Evolutionary conservation across 2,888 invertebrate genomes (phyloP).

Genomic region (Herminia tarsipennalis): DNA sequence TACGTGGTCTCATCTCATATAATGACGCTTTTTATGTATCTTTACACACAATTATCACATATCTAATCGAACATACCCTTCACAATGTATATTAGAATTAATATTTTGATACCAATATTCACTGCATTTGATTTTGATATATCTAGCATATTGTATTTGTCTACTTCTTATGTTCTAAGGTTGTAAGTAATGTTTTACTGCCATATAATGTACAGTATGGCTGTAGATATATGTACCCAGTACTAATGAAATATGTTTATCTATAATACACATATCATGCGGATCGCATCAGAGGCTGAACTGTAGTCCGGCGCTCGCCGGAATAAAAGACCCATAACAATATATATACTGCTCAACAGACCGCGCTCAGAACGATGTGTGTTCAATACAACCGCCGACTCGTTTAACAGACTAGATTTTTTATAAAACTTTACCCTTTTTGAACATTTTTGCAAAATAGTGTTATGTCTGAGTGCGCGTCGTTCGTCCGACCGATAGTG

Average conservation of each 20-base stretch:
- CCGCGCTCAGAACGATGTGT: constrained; percentile 53
- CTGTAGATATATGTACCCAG: constrained; percentile 77
- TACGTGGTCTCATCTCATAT: constrained; percentile 58
- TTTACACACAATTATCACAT: constrained; percentile 81
- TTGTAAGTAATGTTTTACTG: constrained; percentile 73
- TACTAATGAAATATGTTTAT: constrained; percentile 70
- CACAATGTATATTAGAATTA: constrained; percentile 75
- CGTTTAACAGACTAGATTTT: constrained; percentile 68
- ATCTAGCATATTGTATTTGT: constrained; percentile 72
- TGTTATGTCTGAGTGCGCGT: constrained; percentile 60
- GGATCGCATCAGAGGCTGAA: constrained; percentile 76
- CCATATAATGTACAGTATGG: constrained; percentile 80
- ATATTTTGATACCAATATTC: constrained; percentile 84
- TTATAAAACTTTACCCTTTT: constrained; percentile 78
- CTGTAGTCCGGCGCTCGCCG: constrained; percentile 62
- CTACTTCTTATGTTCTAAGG: constrained; percentile 71
- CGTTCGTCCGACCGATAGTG: constrained; percentile 20
- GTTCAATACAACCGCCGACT: constrained; percentile 60
- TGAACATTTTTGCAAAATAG: constrained; percentile 69
- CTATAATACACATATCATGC: constrained; percentile 83
- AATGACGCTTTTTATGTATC: constrained; percentile 69
- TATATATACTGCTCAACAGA: constrained; percentile 61
- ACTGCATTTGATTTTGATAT: constrained; percentile 78
- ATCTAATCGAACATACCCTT: constrained; percentile 76
- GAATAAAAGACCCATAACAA: constrained; percentile 54